Percentiles rank a stretch among this genome's conserved stretches.
Evolutionary conservation across 2,113 vertebrate genomes (phyloP).

Genomic region (Actenoides hombroni): DNA sequence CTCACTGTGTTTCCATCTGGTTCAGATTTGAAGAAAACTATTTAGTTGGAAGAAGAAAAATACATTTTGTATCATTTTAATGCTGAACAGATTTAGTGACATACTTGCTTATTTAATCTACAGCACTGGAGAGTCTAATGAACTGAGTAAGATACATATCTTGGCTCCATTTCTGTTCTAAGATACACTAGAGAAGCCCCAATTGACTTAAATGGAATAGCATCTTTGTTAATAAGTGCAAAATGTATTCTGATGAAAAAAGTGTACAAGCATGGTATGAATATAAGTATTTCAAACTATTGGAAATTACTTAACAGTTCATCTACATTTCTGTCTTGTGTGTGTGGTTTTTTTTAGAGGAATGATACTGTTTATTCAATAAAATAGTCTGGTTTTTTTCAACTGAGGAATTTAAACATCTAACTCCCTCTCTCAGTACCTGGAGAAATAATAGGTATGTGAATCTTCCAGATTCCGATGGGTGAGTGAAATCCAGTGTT

Average conservation of each 20-base stretch:
- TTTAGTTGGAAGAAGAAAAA: conserved; percentile 77
- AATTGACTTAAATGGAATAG: conserved; percentile 47
- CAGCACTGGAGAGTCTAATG: conserved; percentile 68
- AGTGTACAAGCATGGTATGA: neutral
- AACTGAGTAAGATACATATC: conserved; percentile 68
- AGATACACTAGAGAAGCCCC: conserved; percentile 39
- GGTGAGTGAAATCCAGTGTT: neutral
- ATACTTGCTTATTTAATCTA: conserved; percentile 76
- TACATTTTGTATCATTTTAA: conserved; percentile 79
- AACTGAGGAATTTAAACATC: neutral
- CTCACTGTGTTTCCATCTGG: conserved; percentile 76
- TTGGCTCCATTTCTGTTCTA: conserved; percentile 33
- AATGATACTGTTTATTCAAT: conserved; percentile 4
- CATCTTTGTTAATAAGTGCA: conserved; percentile 20
- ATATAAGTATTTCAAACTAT: conserved; percentile 1
- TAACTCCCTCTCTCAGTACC: neutral
- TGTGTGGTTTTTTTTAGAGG: conserved; percentile 34
- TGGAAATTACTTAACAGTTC: conserved; percentile 39
- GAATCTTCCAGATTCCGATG: neutral
- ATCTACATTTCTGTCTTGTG: conserved; percentile 14
- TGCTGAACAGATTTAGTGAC: conserved; percentile 78
- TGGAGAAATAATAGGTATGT: neutral
- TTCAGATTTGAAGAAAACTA: conserved; percentile 77
- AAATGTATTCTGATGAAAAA: neutral
- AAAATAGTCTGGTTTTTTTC: conserved; percentile 33